Evolutionary conservation across 2,888 invertebrate species (phyloP).

Genomic region (Leucophora obtusa): DNA sequence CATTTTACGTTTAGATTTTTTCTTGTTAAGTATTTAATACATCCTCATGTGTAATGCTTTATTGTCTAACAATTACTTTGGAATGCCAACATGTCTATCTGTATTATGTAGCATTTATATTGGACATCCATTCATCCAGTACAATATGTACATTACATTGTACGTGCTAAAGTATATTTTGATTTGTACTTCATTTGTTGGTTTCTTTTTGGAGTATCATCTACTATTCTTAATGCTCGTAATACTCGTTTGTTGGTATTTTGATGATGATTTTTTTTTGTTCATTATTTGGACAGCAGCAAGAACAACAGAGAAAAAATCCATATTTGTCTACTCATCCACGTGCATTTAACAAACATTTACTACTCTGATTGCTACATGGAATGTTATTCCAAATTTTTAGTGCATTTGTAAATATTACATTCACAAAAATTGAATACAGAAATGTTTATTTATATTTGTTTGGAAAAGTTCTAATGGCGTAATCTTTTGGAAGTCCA

Average conservation of each 20-base stretch:
- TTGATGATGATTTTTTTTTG: neutral
- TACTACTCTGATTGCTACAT: slow-evolving; percentile 42
- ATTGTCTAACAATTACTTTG: neutral
- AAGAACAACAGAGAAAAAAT: slow-evolving; percentile 49
- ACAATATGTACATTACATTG: slow-evolving; percentile 21
- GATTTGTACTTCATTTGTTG: slow-evolving; percentile 43
- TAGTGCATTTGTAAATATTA: slow-evolving; percentile 43
- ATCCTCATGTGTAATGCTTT: neutral
- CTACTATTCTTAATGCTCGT: neutral
- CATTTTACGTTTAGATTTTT: too few relatives aligned
- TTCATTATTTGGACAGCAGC: neutral
- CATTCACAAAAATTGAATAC: neutral
- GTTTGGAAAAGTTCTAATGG: neutral
- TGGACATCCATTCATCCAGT: neutral
- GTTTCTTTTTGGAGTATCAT: slow-evolving; percentile 6
- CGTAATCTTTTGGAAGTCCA: neutral
- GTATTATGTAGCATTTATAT: neutral
- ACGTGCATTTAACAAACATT: slow-evolving; percentile 57
- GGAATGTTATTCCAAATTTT: slow-evolving; percentile 45
- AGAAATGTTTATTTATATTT: neutral
- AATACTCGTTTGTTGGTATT: neutral
- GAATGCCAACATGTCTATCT: neutral
- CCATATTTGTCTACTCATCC: slow-evolving; percentile 75
- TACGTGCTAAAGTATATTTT: slow-evolving; percentile 62
- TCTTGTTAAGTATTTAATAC: neutral